Conservation (phyloP, 1,140 invertebrate genomes). For the Pentalonia nigronervosa region DNA sequence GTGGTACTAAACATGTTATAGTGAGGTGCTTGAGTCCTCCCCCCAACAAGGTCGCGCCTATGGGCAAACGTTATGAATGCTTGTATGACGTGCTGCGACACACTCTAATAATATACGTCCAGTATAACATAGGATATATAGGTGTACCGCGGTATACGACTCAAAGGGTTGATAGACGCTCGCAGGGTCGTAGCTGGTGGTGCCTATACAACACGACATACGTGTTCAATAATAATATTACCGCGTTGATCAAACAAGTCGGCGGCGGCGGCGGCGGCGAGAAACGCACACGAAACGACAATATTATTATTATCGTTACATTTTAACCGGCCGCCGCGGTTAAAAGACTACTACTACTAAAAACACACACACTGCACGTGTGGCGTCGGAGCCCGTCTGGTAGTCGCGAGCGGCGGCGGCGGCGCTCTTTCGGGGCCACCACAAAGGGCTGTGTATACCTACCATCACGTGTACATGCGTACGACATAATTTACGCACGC, state of each 20-base stretch:
- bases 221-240: neutral
- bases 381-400: neutral
- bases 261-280: neutral
- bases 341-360: neutral
- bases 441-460: neutral
- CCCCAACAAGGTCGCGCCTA: too few relatives aligned
- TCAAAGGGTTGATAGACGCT: neutral
- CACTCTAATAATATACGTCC: too few relatives aligned
- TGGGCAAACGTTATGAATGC: too few relatives aligned
- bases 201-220: neutral
- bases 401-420: neutral
- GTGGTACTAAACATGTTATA: too few relatives aligned
- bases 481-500: neutral
- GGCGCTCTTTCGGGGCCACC: neutral
- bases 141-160: too few relatives aligned
- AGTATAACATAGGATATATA: too few relatives aligned
- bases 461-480: neutral
- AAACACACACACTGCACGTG: slow-evolving; percentile 7
- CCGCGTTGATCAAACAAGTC: neutral
- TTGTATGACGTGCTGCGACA: too few relatives aligned
- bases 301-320: neutral
- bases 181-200: too few relatives aligned
- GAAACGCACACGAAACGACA: neutral
- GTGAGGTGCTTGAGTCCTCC: too few relatives aligned
- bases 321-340: neutral